Evolutionary conservation across 2,888 invertebrate species (phyloP).

Genomic region (Mythimna loreyi): DNA sequence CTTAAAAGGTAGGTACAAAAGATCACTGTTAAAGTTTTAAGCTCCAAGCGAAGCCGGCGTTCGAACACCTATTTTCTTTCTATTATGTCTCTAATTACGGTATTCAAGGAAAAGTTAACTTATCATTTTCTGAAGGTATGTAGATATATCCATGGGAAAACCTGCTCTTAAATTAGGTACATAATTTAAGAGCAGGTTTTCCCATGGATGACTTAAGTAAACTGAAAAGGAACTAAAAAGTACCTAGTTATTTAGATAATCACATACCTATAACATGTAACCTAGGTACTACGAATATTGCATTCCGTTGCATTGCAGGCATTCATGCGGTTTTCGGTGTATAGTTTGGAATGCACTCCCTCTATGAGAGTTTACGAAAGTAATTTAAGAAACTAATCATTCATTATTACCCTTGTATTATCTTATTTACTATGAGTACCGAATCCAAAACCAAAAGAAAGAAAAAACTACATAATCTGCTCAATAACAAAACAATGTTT

Average conservation of each 20-base stretch:
- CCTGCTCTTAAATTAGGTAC: no score
- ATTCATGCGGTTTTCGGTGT: slow-evolving; percentile 26
- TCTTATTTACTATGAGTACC: neutral
- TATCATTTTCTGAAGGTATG: neutral
- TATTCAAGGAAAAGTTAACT: neutral
- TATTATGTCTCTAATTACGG: no score
- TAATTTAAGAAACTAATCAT: neutral
- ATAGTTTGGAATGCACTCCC: neutral
- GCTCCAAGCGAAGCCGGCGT: no score
- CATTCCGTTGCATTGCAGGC: slow-evolving; percentile 23
- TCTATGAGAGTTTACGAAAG: neutral
- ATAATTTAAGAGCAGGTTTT: no score
- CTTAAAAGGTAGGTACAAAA: neutral
- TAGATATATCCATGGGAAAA: neutral
- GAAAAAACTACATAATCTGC: neutral
- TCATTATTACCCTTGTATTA: neutral
- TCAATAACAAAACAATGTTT: slow-evolving; percentile 17
- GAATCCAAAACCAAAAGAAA: neutral
- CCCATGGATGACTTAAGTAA: neutral
- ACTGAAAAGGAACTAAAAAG: neutral
- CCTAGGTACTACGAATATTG: no score
- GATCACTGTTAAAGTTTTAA: no score
- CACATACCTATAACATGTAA: no score
- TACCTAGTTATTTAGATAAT: neutral
- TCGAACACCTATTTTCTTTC: no score